Conservation (phyloP, 2,797 vertebrate genomes). For the Pseudotriccus pelzelni region DNA sequence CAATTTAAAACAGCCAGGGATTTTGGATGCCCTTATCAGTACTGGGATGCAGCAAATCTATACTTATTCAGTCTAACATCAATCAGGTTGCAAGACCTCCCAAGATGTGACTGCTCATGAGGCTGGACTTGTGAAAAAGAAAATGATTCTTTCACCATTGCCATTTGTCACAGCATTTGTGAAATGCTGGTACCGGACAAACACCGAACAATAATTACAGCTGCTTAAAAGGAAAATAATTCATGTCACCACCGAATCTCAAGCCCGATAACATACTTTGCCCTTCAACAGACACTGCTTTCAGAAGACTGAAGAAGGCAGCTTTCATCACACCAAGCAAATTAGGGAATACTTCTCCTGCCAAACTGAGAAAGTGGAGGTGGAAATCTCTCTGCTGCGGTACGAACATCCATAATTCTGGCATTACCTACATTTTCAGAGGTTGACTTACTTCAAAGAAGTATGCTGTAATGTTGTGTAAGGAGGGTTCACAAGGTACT, state of each 20-base stretch:
- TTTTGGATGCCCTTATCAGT: background rate
- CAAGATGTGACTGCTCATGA: background rate
- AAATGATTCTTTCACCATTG: background rate
- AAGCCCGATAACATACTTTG: background rate
- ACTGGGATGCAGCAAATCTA: background rate
- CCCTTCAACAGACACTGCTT: background rate
- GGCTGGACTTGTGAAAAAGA: background rate
- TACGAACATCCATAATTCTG: background rate
- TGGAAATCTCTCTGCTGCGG: background rate
- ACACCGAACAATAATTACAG: background rate
- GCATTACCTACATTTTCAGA: background rate
- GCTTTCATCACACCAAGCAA: constrained; percentile 15
- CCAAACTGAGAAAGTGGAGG: background rate
- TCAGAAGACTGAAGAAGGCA: constrained; percentile 3
- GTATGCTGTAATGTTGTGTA: background rate
- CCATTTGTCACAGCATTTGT: background rate
- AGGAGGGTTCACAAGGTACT: background rate
- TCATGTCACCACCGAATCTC: accelerated
- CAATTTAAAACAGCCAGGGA: background rate
- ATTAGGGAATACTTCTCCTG: background rate
- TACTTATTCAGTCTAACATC: background rate
- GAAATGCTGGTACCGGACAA: background rate
- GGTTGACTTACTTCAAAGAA: background rate
- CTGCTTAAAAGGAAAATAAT: background rate
- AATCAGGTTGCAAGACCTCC: background rate